Evolutionary conservation across 2,888 invertebrate genomes (phyloP).

Genomic region (Aethes cnicana): DNA sequence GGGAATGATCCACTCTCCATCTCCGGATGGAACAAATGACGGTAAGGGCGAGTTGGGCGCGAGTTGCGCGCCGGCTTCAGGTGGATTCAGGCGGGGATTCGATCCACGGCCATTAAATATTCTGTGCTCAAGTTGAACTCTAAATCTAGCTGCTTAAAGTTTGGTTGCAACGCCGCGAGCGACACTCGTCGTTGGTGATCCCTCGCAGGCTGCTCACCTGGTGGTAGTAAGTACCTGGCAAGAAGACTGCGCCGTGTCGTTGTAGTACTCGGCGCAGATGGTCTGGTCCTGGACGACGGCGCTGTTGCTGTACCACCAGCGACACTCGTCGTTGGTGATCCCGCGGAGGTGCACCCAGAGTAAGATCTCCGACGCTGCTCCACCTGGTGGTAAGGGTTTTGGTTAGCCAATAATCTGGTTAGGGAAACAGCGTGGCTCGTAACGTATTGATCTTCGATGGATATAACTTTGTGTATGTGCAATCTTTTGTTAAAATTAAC

Average conservation of each 20-base stretch:
- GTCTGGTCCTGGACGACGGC: conserved; percentile 49
- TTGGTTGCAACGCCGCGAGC: conserved; percentile 47
- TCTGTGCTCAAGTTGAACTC: no score
- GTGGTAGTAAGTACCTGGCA: conserved; percentile 14
- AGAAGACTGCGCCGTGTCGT: conserved; percentile 66
- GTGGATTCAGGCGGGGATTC: no score
- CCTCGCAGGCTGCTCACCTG: conserved; percentile 64
- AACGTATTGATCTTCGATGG: no score
- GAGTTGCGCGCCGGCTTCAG: no score
- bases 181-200: conserved; percentile 60
- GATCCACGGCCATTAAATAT: no score
- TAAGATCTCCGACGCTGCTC: conserved; percentile 61
- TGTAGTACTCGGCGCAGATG: conserved; percentile 61
- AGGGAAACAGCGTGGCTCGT: no score
- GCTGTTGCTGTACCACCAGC: conserved; percentile 51
- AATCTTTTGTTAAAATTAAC: no score
- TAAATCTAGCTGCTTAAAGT: background rate
- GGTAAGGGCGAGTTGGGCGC: no score
- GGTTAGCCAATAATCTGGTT: no score
- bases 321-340: conserved; percentile 60
- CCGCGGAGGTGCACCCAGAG: conserved; percentile 71
- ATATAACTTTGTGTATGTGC: no score
- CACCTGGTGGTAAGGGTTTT: conserved; percentile 54
- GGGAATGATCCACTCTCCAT: no score
- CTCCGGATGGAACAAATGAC: no score